phyloP scores from a whole-genome alignment of 2,888 invertebrate species.

The Patella depressa region DNA sequence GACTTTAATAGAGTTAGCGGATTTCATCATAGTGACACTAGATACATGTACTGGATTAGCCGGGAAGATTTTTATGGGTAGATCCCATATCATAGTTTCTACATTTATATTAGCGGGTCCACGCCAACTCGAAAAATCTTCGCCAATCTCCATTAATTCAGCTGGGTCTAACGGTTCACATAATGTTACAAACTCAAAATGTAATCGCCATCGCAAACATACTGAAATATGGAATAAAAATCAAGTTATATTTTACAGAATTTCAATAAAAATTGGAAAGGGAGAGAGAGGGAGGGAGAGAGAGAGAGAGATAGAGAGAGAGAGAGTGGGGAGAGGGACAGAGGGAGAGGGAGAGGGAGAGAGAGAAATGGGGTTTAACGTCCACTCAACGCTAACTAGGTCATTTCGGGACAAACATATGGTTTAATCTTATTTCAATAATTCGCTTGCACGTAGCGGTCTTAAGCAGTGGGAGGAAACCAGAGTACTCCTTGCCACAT shows the following conservation, averaged over 20 bases:
- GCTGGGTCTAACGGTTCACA: slow-evolving; percentile 50
- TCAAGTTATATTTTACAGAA: not conserved
- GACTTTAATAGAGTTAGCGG: slow-evolving; percentile 35
- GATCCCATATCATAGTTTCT: slow-evolving; percentile 99
- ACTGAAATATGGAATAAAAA: slow-evolving; percentile 75
- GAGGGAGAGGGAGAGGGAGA: too few relatives aligned
- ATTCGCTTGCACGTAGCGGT: too few relatives aligned
- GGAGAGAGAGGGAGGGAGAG: too few relatives aligned
- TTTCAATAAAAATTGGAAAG: too few relatives aligned
- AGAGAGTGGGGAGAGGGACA: too few relatives aligned
- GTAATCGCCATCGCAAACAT: slow-evolving; percentile 91
- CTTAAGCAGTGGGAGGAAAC: too few relatives aligned
- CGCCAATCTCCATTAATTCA: slow-evolving; percentile 74
- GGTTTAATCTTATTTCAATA: too few relatives aligned
- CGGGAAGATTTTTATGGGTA: slow-evolving; percentile 93
- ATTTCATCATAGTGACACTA: slow-evolving; percentile 59
- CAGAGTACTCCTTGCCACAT: too few relatives aligned
- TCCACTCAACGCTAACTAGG: too few relatives aligned
- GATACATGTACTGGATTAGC: slow-evolving; percentile 79
- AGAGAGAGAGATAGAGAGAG: too few relatives aligned
- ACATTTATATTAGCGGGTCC: slow-evolving; percentile 90
- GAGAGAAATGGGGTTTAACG: too few relatives aligned
- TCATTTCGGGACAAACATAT: too few relatives aligned
- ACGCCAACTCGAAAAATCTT: slow-evolving; percentile 79
- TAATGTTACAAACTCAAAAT: slow-evolving; percentile 90